A percentile compares a stretch with the other conserved stretches of the same genome.
These are phyloP conservation scores for Oceanodroma tethys DNA, from an alignment of 2,113 vertebrate species.

Conservation along the genomic window DNA sequence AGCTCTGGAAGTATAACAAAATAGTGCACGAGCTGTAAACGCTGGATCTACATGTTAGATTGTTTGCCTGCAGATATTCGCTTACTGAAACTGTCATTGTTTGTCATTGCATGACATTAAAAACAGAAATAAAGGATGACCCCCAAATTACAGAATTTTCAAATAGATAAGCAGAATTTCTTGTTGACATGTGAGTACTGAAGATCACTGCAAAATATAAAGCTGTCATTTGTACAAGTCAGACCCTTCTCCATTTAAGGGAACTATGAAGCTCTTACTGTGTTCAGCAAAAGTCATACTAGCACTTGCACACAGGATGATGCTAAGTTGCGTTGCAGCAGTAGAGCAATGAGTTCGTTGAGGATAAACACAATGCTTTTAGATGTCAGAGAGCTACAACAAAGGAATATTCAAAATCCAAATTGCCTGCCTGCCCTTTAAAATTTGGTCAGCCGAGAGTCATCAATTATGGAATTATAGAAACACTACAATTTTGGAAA, in stretches of 20 bases:
- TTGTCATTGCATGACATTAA: neutral
- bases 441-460: neutral
- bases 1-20: neutral
- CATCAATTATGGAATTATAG: neutral
- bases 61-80: neutral
- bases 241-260: neutral
- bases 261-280: neutral
- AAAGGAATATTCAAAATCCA: neutral
- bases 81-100: neutral
- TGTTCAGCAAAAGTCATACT: neutral
- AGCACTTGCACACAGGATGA: neutral
- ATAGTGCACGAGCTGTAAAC: accelerated
- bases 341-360: neutral
- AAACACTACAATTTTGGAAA: neutral
- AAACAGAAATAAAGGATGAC: neutral
- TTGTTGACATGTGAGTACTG: neutral
- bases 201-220: neutral
- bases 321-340: neutral
- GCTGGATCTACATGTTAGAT: neutral
- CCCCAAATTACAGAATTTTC: neutral
- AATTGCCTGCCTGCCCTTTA: neutral
- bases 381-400: neutral
- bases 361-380: neutral
- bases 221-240: neutral
- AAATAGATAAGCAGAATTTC: neutral